Evolutionary conservation across 2,888 invertebrate species (phyloP).

Genomic region (Achlya flavicornis): DNA sequence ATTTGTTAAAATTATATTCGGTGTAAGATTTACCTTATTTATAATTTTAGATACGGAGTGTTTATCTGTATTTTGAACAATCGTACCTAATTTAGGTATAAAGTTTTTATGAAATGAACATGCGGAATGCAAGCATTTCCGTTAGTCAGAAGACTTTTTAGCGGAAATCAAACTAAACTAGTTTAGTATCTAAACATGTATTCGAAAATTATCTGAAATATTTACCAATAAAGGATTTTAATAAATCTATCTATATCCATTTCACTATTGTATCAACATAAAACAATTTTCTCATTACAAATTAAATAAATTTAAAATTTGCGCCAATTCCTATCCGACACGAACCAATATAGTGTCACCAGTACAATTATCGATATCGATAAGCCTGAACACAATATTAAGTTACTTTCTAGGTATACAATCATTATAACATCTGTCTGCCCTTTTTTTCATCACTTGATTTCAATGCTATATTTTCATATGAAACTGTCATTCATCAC

Average conservation of each 20-base stretch:
- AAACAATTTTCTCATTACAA: conserved; percentile 7
- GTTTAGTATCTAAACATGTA: neutral
- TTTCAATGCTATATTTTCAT: too few species aligned
- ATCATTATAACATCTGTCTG: too few species aligned
- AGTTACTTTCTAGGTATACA: too few species aligned
- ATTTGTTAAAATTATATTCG: neutral
- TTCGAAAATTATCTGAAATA: neutral
- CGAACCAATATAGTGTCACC: neutral
- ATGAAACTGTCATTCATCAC: too few species aligned
- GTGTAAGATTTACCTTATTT: neutral
- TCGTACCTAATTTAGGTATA: too few species aligned
- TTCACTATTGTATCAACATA: neutral
- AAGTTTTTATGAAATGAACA: too few species aligned
- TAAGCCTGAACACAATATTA: too few species aligned
- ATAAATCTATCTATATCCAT: neutral
- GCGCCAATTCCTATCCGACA: conserved; percentile 4
- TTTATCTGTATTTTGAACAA: too few species aligned
- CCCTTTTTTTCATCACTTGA: too few species aligned
- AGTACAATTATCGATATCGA: neutral
- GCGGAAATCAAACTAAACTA: neutral
- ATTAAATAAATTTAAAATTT: neutral
- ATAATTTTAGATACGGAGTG: too few species aligned
- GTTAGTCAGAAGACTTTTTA: neutral
- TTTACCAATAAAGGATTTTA: neutral
- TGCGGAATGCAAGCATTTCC: too few species aligned